phyloP scores from a whole-genome alignment of 2,888 invertebrate species.

The Antheraea yamamai region DNA sequence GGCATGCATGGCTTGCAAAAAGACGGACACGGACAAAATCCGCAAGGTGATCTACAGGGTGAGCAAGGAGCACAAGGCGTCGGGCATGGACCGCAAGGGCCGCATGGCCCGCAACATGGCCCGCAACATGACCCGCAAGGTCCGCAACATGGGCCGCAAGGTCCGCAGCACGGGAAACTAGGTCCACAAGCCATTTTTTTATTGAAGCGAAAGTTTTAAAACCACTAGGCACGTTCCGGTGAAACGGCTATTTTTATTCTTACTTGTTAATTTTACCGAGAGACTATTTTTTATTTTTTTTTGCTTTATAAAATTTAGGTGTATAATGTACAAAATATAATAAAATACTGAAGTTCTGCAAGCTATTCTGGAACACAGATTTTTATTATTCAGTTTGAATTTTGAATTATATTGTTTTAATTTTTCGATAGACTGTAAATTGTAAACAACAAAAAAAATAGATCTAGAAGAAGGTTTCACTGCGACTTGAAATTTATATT shows the following conservation, averaged over 20 bases:
- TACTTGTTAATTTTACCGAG: slow-evolving; percentile 32
- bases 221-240: slow-evolving; percentile 28
- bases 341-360: slow-evolving; percentile 38
- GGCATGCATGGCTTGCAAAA: background rate
- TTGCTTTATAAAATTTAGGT: slow-evolving; percentile 37
- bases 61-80: background rate
- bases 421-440: background rate
- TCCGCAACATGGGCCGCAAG: slow-evolving; percentile 28
- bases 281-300: slow-evolving; percentile 31
- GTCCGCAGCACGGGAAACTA: slow-evolving; percentile 23
- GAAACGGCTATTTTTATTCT: slow-evolving; percentile 30
- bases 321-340: slow-evolving; percentile 46
- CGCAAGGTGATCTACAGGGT: background rate
- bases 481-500: background rate
- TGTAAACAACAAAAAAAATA: background rate
- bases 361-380: slow-evolving; percentile 4
- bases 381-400: background rate
- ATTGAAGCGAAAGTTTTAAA: slow-evolving; percentile 15
- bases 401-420: background rate
- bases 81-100: slow-evolving; percentile 21
- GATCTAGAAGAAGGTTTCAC: background rate
- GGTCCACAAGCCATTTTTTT: slow-evolving; percentile 36
- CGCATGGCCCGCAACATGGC: slow-evolving; percentile 23
- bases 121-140: slow-evolving; percentile 27
- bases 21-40: background rate